A percentile compares a stretch with the other conserved stretches of the same genome.
phyloP scores from a whole-genome alignment of 2,113 vertebrate genomes.

The Corydoras maculifer region DNA sequence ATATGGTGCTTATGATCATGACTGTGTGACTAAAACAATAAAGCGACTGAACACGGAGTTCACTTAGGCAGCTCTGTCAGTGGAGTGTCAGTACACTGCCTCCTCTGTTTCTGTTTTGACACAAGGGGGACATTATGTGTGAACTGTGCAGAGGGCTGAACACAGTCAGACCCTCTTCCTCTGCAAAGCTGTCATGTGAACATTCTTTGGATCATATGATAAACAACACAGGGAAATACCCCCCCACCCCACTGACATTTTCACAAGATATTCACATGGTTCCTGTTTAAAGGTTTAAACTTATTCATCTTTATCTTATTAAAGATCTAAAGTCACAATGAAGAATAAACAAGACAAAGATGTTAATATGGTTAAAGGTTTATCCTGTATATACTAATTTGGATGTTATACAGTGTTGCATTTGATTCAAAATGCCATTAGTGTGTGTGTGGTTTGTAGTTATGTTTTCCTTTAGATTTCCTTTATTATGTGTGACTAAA shows the following conservation, averaged over 20 bases:
- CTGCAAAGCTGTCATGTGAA: slow-evolving; percentile 56
- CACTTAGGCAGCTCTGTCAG: slow-evolving; percentile 51
- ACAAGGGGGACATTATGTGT: slow-evolving; percentile 63
- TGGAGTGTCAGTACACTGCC: slow-evolving; percentile 55
- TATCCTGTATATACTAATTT: no score
- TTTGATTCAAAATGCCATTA: no score
- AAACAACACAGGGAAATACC: slow-evolving; percentile 25
- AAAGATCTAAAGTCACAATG: no score
- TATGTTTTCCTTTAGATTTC: no score
- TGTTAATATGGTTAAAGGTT: no score
- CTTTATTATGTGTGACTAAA: no score
- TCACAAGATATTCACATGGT: background rate
- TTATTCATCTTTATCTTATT: no score
- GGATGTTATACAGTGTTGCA: no score
- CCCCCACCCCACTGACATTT: no score
- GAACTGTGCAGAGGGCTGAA: slow-evolving; percentile 29
- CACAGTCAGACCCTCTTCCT: slow-evolving; percentile 47
- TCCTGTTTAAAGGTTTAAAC: background rate
- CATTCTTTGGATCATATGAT: slow-evolving; percentile 56
- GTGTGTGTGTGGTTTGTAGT: no score
- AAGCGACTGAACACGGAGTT: slow-evolving; percentile 42
- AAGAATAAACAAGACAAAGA: no score
- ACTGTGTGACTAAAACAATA: slow-evolving; percentile 26
- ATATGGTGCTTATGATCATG: background rate
- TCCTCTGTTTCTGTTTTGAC: slow-evolving; percentile 30